Conservation (phyloP, 1,140 invertebrate species). For the Conus ventricosus region DNA sequence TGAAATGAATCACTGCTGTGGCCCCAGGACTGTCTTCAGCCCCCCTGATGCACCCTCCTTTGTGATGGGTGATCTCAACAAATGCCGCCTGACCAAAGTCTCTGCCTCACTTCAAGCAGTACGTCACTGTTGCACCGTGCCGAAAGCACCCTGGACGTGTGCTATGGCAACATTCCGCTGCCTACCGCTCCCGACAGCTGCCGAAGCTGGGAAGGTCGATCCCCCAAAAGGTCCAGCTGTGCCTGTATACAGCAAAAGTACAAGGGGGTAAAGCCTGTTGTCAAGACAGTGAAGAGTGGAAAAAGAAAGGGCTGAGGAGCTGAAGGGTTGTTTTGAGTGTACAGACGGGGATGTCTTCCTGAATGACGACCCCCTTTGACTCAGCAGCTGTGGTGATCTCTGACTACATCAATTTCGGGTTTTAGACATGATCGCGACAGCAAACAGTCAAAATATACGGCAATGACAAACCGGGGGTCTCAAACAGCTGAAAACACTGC, state of each 20-base stretch:
- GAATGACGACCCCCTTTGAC: background rate
- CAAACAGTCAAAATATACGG: background rate
- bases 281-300: background rate
- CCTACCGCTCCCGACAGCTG: background rate
- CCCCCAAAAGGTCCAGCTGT: constrained; percentile 10
- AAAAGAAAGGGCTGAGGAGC: background rate
- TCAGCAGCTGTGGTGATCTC: background rate
- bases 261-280: background rate
- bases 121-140: constrained; percentile 18
- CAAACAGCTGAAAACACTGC: background rate
- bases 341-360: too few species aligned
- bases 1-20: too few species aligned
- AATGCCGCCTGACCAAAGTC: background rate
- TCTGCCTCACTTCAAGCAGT: background rate
- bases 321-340: too few species aligned
- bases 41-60: background rate
- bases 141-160: background rate
- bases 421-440: background rate
- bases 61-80: constrained; percentile 1
- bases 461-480: constrained; percentile 16
- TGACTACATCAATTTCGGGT: too few species aligned
- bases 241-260: background rate
- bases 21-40: background rate
- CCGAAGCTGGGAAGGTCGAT: background rate
- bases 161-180: background rate